phyloP scores from a whole-genome alignment of 2,797 vertebrate genomes.

The Limosa lapponica region DNA sequence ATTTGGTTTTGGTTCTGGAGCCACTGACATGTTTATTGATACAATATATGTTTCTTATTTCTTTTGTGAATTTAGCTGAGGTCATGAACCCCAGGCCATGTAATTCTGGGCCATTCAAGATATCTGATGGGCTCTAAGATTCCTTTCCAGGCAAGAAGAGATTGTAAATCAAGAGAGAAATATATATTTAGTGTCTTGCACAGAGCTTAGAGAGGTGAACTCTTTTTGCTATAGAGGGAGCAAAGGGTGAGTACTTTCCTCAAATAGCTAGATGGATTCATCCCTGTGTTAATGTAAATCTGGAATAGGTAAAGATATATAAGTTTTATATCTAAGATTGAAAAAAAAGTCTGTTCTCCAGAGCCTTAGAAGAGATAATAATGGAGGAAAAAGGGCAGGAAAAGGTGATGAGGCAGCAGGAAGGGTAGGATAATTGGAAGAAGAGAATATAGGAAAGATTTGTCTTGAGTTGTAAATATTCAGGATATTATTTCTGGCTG shows the following conservation, averaged over 20 bases:
- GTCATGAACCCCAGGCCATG: neutral
- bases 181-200: neutral
- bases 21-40: neutral
- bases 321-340: neutral
- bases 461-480: conserved; percentile 7
- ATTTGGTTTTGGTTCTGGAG: neutral
- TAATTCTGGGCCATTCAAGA: neutral
- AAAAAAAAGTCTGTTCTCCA: neutral
- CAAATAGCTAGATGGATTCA: neutral
- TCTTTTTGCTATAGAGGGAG: neutral
- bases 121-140: neutral
- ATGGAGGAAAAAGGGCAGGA: neutral
- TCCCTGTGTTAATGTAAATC: neutral
- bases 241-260: neutral
- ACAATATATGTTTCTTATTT: neutral
- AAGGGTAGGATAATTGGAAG: conserved; percentile 32
- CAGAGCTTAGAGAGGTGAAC: neutral
- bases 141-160: neutral
- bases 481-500: conserved; percentile 18
- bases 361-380: neutral
- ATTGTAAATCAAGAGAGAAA: neutral
- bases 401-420: neutral
- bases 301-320: neutral
- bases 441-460: neutral
- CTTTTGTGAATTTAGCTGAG: neutral